phyloP scores from a whole-genome alignment of 2,797 vertebrate genomes.

The Sebastes diploproa region DNA sequence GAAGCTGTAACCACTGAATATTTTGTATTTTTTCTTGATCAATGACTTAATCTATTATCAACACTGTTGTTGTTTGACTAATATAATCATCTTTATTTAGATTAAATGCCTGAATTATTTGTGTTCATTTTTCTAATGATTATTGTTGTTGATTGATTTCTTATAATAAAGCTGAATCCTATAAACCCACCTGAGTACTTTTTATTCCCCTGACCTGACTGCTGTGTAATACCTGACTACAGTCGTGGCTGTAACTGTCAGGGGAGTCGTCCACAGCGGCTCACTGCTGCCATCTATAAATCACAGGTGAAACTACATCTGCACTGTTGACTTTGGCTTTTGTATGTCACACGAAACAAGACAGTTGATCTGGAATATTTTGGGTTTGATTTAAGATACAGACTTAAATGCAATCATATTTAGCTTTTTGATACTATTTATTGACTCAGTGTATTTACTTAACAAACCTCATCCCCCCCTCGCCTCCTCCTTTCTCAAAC shows the following conservation, averaged over 20 bases:
- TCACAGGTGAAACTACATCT: constrained; percentile 52
- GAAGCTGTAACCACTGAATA: neutral
- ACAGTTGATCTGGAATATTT: constrained; percentile 55
- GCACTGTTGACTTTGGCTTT: constrained; percentile 32
- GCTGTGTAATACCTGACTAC: neutral
- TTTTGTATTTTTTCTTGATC: neutral
- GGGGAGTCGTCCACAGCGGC: constrained; percentile 67
- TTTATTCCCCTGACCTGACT: neutral
- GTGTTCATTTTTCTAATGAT: fast-evolving
- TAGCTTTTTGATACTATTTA: constrained; percentile 68
- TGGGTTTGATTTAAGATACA: constrained; percentile 58
- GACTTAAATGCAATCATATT: constrained; percentile 57
- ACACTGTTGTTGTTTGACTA: neutral
- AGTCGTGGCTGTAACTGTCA: neutral
- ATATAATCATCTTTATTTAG: neutral
- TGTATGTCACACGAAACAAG: constrained; percentile 4
- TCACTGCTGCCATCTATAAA: constrained; percentile 92
- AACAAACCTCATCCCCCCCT: constrained; percentile 48
- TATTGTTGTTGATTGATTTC: neutral
- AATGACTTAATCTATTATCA: neutral
- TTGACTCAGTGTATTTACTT: constrained; percentile 64
- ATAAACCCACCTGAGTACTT: neutral
- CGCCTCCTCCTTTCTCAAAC: constrained; percentile 41
- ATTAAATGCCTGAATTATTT: neutral
- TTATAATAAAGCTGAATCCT: neutral